These are phyloP conservation scores for Colostygia pectinataria DNA, from an alignment of 2,888 invertebrate genomes.

Conservation along the genomic window DNA sequence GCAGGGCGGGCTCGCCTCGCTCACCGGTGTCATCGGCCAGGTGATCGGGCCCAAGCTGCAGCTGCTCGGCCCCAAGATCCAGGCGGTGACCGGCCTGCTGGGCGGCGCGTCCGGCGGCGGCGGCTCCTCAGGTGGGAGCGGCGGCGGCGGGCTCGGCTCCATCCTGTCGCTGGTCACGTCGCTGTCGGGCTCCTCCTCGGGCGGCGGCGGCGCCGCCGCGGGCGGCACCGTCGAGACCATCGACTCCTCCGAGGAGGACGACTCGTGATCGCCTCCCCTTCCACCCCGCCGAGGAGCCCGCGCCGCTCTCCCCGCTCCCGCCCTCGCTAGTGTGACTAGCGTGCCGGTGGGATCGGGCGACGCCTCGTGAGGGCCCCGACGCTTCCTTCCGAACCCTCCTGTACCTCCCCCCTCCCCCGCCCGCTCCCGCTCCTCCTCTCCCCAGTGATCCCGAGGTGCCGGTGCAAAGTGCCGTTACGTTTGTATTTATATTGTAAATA, in stretches of 20 bases:
- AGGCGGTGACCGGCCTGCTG: constrained; percentile 78
- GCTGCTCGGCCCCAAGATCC: constrained; percentile 86
- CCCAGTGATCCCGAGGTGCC: constrained; percentile 2
- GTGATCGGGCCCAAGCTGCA: constrained; percentile 88
- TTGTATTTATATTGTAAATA: constrained; percentile 81
- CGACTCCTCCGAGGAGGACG: constrained; percentile 75
- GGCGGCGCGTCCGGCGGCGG: constrained; percentile 83
- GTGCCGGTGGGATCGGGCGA: constrained; percentile 13
- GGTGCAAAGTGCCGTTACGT: constrained; percentile 24
- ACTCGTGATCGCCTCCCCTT: constrained; percentile 52
- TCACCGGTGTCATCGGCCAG: constrained; percentile 86
- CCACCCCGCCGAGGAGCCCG: constrained; percentile 14
- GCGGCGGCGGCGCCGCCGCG: constrained; percentile 59
- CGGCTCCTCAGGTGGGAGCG: constrained; percentile 64
- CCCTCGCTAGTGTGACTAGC: constrained; percentile 12
- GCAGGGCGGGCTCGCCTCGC: constrained; percentile 82
- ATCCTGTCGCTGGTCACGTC: constrained; percentile 75
- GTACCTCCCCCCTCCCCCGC: constrained; percentile 11
- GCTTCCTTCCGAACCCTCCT: no score
- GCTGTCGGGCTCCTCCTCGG: constrained; percentile 74
- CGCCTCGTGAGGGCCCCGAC: background rate
- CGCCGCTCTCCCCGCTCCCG: constrained; percentile 12
- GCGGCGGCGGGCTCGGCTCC: constrained; percentile 75
- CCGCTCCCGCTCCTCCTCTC: constrained; percentile 9
- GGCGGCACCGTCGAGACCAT: constrained; percentile 66